These are phyloP conservation scores for Morpho deidamia DNA, from an alignment of 2,888 invertebrate species.

Conservation along the genomic window DNA sequence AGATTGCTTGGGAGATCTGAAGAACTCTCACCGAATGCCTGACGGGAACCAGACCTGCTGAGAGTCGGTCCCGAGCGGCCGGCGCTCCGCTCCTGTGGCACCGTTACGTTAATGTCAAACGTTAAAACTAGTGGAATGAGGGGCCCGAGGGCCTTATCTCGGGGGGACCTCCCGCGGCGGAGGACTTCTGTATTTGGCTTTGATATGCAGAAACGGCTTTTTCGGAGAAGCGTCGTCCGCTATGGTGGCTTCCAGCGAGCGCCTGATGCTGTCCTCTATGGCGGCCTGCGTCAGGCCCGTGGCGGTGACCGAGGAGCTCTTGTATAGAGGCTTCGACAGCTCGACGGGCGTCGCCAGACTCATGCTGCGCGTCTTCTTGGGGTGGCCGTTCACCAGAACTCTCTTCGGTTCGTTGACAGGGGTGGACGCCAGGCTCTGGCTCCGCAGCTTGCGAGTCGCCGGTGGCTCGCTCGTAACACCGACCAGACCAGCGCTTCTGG, in stretches of 20 bases:
- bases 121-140: constrained; percentile 56
- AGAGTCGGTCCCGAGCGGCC: constrained; percentile 4
- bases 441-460: constrained; percentile 42
- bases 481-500: constrained; percentile 40
- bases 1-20: constrained; percentile 66
- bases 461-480: constrained; percentile 39
- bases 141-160: constrained; percentile 49
- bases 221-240: constrained; percentile 56
- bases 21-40: constrained; percentile 11
- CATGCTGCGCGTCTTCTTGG: constrained; percentile 66
- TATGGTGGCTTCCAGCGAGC: constrained; percentile 59
- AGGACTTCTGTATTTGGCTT: constrained; percentile 85
- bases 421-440: constrained; percentile 64
- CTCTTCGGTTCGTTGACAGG: constrained; percentile 51
- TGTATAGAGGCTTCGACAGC: constrained; percentile 41
- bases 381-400: constrained; percentile 38
- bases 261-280: constrained; percentile 68
- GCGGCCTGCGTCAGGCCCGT: constrained; percentile 61
- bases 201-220: constrained; percentile 82
- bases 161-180: constrained; percentile 81
- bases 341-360: constrained; percentile 51
- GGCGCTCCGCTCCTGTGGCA: background rate
- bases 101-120: constrained; percentile 21
- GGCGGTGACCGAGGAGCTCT: constrained; percentile 42
- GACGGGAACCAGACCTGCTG: constrained; percentile 5